Conservation (phyloP, 2,113 vertebrate species). For the Murina feae region DNA sequence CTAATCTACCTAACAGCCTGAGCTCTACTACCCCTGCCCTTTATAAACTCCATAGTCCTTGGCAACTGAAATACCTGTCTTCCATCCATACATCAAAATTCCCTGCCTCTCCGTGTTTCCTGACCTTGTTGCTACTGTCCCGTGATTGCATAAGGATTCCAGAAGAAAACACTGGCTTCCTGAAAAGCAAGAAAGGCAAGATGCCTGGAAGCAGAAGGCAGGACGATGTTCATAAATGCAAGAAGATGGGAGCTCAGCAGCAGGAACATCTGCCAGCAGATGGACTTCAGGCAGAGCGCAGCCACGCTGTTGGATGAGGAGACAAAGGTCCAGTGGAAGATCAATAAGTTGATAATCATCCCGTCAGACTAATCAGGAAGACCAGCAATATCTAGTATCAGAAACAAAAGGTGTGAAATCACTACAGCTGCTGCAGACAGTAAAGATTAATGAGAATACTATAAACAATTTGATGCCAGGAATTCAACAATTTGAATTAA, state of each 20-base stretch:
- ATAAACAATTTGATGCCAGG: neutral
- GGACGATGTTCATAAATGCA: neutral
- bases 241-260: neutral
- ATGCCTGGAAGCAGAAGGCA: neutral
- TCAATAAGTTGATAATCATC: neutral
- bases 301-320: neutral
- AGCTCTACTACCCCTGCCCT: neutral
- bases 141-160: neutral
- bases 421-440: neutral
- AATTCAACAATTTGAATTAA: neutral
- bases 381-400: neutral
- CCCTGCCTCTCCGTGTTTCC: neutral
- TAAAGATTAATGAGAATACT: neutral
- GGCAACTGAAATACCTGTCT: neutral
- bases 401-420: neutral
- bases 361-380: neutral
- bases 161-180: neutral
- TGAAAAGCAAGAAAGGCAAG: neutral
- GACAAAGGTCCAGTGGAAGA: accelerated
- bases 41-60: neutral
- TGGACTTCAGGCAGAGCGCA: neutral
- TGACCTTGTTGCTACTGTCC: neutral
- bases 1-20: neutral
- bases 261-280: neutral
- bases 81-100: neutral